Evolutionary conservation across 2,888 invertebrate species (phyloP).

Genomic region (Drosophila mercatorum): DNA sequence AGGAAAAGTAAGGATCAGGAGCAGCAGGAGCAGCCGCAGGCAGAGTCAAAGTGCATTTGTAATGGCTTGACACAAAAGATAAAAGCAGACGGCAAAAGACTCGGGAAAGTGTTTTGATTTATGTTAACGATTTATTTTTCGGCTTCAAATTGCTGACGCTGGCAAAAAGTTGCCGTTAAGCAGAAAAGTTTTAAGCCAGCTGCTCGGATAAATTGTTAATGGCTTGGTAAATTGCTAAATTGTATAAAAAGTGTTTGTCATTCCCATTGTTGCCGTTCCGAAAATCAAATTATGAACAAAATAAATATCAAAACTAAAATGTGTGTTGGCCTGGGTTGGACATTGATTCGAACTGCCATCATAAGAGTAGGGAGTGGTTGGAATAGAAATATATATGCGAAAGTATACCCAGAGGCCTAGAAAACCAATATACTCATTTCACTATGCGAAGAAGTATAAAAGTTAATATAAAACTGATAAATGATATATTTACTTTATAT

Average conservation of each 20-base stretch:
- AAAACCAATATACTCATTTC: neutral
- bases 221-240: conserved; percentile 42
- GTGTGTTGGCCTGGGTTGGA: neutral
- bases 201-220: conserved; percentile 42
- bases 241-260: conserved; percentile 46
- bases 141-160: conserved; percentile 44
- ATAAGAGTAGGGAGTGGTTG: no score
- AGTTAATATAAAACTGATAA: neutral
- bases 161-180: conserved; percentile 14
- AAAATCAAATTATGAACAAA: neutral
- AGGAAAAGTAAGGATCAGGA: neutral
- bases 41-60: conserved; percentile 68
- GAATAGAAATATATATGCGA: neutral
- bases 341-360: neutral
- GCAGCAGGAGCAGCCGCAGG: neutral
- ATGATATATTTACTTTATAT: neutral
- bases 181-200: conserved; percentile 27
- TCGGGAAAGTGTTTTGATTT: conserved; percentile 64
- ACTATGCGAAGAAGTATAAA: neutral
- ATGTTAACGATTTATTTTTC: conserved; percentile 55
- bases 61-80: conserved; percentile 55
- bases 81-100: conserved; percentile 39
- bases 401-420: no score
- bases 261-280: neutral
- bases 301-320: neutral